Conservation (phyloP, 2,888 invertebrate genomes). For the Formica aserva region DNA sequence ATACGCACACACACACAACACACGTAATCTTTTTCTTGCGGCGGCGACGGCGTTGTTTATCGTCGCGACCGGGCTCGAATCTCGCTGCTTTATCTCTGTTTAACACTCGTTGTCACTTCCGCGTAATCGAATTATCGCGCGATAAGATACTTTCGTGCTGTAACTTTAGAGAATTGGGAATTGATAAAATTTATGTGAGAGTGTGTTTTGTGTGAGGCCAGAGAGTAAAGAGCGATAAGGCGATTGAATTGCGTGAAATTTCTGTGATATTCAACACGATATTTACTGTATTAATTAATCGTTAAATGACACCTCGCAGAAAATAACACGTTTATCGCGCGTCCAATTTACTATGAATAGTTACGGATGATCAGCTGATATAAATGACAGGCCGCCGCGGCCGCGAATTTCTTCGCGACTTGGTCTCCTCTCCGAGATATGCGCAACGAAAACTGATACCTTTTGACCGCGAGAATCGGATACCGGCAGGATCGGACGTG, state of each 20-base stretch:
- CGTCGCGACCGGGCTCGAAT: background rate
- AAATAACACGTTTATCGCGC: background rate
- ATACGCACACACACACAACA: slow-evolving; percentile 24
- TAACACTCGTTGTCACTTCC: slow-evolving; percentile 10
- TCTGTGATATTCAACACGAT: background rate
- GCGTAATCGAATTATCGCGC: slow-evolving; percentile 16
- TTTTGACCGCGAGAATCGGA: slow-evolving; percentile 46
- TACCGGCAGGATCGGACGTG: slow-evolving; percentile 52
- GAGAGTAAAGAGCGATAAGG: background rate
- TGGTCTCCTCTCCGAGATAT: slow-evolving; percentile 14
- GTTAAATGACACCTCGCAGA: background rate
- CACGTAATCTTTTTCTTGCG: slow-evolving; percentile 44
- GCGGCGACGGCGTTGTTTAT: slow-evolving; percentile 9
- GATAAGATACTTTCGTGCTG: background rate
- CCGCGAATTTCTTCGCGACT: background rate
- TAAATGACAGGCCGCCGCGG: background rate
- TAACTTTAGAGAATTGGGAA: background rate
- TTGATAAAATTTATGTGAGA: background rate
- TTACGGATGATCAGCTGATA: background rate
- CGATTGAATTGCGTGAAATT: background rate
- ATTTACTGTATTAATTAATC: slow-evolving; percentile 8
- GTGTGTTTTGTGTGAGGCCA: background rate
- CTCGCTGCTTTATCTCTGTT: slow-evolving; percentile 9
- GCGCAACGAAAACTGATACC: slow-evolving; percentile 46
- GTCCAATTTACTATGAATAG: background rate